Evolutionary conservation across 2,113 vertebrate species (phyloP), one percentile per base, ranked within the genome.

Genomic region (Halichoerus grypus): DNA sequence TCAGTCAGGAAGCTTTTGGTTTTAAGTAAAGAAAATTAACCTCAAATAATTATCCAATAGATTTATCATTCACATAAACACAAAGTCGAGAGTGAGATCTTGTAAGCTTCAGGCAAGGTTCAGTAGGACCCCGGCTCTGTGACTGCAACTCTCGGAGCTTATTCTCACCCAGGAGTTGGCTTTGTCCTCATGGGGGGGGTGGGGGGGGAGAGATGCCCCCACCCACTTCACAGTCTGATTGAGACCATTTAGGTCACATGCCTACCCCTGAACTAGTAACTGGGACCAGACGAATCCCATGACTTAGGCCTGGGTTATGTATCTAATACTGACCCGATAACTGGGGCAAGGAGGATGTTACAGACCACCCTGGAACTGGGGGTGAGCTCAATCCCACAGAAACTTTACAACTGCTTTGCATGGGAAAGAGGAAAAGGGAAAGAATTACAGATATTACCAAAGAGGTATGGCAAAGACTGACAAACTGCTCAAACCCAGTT

Each of bases 21-120:
- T 67, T 0, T 55, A 96, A 72, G n/a, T 74, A 83, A 93, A 81
- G 57, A 94, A 96, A 97, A 86, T 72, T 55, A 95, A 76, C 36
- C 19, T 96, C 94, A 74, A 80, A 91, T 61, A 76, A 88, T 26
- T 22, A 55, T 26, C 71, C 2, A 18, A 80, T 31, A 13, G 49
- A 84, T 88, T 55, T 49, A 91, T 10, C 13, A 22, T 65, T 84
- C n/a, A 16, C 26, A 5, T 26, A 42, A 88, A 55, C 21, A 2
- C 31, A 14, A 95, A 94, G 71, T 46, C 36, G 42, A 93, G 39
- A 33, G 49, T 36, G 14, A 86, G 21, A 9, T 36, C 42, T 18
- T 49, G 14, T 2, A 1, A 85, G 33, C 65, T 61, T 63, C 93
- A 69, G 33, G 69, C 24, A 39, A 82, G 26, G 55, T 57, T 57